phyloP scores from a whole-genome alignment of 1,140 invertebrate genomes.

The Halictus rubicundus region DNA sequence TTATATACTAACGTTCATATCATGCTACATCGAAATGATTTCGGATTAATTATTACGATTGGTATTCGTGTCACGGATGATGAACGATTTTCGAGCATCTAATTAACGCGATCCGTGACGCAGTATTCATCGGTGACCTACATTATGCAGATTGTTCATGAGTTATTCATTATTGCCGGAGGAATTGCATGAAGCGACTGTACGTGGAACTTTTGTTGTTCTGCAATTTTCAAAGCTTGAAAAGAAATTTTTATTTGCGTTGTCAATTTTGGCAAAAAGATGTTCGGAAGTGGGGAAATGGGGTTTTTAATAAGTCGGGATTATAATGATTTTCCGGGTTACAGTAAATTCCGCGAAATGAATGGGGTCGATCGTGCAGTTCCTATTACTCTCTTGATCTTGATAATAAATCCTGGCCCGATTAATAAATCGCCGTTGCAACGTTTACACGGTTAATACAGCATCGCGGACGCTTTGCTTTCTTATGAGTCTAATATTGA shows the following conservation, averaged over 20 bases:
- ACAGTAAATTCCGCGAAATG: neutral
- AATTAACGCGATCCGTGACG: neutral
- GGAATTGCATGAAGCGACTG: no score
- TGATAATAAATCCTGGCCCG: neutral
- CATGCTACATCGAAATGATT: neutral
- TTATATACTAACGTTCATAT: no score
- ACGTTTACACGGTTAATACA: conserved; percentile 1
- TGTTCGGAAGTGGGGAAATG: no score
- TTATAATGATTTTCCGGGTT: no score
- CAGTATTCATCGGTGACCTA: neutral
- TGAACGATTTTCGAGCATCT: neutral
- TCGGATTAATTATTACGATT: neutral
- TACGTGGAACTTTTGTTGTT: no score
- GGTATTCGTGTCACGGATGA: neutral
- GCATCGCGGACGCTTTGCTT: neutral
- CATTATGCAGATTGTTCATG: neutral
- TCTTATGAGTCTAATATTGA: conserved; percentile 8
- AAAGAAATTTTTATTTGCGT: no score
- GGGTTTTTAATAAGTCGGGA: no score
- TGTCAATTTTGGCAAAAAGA: no score
- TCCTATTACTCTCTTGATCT: neutral
- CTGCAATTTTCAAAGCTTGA: no score
- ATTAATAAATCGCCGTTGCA: neutral
- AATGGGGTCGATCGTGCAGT: neutral
- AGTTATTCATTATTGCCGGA: no score